These are phyloP conservation scores for Tetranychus piercei DNA, from an alignment of 2,888 invertebrate species.

Conservation along the genomic window DNA sequence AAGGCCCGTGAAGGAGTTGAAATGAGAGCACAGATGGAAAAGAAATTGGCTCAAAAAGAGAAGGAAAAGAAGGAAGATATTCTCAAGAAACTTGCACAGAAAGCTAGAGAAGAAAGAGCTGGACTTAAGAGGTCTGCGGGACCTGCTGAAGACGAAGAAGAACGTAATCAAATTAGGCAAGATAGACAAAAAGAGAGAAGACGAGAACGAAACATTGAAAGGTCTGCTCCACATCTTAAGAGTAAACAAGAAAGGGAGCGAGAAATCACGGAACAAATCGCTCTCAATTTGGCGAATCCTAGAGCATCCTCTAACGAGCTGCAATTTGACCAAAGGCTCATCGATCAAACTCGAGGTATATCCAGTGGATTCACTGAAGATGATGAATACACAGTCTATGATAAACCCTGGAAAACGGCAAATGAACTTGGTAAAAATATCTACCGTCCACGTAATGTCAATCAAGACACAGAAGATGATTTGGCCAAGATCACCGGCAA, in stretches of 20 bases:
- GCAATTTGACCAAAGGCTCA: constrained; percentile 83
- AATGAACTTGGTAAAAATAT: constrained; percentile 69
- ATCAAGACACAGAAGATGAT: constrained; percentile 71
- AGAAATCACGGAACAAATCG: constrained; percentile 96
- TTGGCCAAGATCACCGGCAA: constrained; percentile 73
- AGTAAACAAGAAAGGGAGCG: constrained; percentile 74
- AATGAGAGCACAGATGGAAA: constrained; percentile 81
- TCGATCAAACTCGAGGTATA: constrained; percentile 74
- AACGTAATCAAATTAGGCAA: constrained; percentile 64
- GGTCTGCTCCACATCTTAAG: constrained; percentile 78
- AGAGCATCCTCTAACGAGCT: constrained; percentile 52
- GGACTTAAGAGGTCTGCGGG: constrained; percentile 42
- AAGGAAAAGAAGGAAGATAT: constrained; percentile 95
- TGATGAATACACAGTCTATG: constrained; percentile 91
- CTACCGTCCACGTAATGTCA: constrained; percentile 59
- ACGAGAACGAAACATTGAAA: constrained; percentile 71
- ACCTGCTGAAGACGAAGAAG: constrained; percentile 49
- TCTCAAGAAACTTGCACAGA: constrained; percentile 73
- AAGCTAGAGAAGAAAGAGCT: constrained; percentile 83
- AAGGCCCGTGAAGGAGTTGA: constrained; percentile 96
- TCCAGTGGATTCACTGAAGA: constrained; percentile 90
- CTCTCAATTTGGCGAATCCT: constrained; percentile 71
- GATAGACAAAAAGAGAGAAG: constrained; percentile 80
- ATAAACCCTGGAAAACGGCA: constrained; percentile 88
- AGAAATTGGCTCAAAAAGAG: constrained; percentile 87